phyloP scores from a whole-genome alignment of 2,797 vertebrate species.

The Staurois parvus region DNA sequence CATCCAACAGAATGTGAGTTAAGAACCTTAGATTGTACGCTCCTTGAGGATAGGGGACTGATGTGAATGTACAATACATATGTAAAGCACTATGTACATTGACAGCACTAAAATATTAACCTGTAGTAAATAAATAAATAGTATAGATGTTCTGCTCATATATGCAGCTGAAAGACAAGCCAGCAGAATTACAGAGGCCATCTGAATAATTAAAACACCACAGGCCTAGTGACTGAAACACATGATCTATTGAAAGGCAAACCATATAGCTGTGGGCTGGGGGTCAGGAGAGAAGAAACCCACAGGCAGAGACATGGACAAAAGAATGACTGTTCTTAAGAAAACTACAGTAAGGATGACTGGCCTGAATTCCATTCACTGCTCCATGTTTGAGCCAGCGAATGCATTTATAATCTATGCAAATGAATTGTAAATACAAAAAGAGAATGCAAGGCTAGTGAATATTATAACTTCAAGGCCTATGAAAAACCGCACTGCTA shows the following conservation, averaged over 20 bases:
- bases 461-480: not conserved
- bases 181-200: constrained; percentile 15
- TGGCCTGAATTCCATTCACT: constrained; percentile 27
- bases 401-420: constrained; percentile 29
- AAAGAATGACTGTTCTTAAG: constrained; percentile 42
- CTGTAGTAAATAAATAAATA: no score
- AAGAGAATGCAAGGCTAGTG: not conserved
- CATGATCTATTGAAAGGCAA: constrained; percentile 45
- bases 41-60: no score
- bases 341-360: constrained; percentile 2
- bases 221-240: constrained; percentile 19
- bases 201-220: not conserved
- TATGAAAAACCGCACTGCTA: not conserved
- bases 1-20: no score
- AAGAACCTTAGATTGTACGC: no score
- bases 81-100: no score
- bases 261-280: constrained; percentile 52
- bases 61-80: no score
- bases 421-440: constrained; percentile 12
- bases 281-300: constrained; percentile 45
- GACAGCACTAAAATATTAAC: no score
- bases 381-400: not conserved
- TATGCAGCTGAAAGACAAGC: not conserved
- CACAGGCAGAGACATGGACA: constrained; percentile 50
- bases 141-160: not conserved